Evolutionary conservation across 2,797 vertebrate genomes (phyloP).

Genomic region (Psittacula derbiana): DNA sequence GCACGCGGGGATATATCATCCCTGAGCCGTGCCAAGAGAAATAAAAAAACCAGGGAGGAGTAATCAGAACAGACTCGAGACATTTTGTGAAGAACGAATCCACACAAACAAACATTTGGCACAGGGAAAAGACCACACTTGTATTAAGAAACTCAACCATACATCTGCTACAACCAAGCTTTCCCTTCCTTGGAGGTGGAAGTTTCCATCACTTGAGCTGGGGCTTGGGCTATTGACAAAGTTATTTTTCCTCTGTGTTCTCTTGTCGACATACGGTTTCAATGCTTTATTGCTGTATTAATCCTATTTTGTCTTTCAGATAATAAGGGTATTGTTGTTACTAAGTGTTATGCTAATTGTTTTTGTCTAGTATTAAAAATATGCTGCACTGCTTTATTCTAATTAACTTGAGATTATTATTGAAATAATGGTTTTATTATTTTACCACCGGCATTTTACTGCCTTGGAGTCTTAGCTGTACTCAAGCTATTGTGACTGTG

Average conservation of each 20-base stretch:
- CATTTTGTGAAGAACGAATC: conserved; percentile 2
- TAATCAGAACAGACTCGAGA: conserved; percentile 25
- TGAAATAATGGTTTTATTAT: conserved; percentile 67
- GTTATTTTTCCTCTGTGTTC: neutral
- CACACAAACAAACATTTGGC: conserved; percentile 33
- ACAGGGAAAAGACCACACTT: neutral
- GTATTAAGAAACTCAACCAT: neutral
- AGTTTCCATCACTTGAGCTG: neutral
- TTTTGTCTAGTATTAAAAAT: conserved; percentile 65
- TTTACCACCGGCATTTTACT: conserved; percentile 57
- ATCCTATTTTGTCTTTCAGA: conserved; percentile 60
- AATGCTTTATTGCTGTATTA: conserved; percentile 26
- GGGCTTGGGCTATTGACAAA: neutral
- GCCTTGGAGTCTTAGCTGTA: conserved; percentile 46
- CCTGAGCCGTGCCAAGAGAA: neutral
- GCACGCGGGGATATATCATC: neutral
- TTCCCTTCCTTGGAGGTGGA: neutral
- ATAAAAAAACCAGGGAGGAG: neutral
- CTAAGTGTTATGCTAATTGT: conserved; percentile 60
- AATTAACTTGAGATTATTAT: conserved; percentile 68
- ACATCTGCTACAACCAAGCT: neutral
- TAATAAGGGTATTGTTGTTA: conserved; percentile 60
- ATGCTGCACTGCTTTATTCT: conserved; percentile 40
- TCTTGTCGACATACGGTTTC: conserved; percentile 22
- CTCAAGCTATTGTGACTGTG: conserved; percentile 59